Evolutionary conservation across 1,140 invertebrate species (phyloP).

Genomic region (Polyergus mexicanus): DNA sequence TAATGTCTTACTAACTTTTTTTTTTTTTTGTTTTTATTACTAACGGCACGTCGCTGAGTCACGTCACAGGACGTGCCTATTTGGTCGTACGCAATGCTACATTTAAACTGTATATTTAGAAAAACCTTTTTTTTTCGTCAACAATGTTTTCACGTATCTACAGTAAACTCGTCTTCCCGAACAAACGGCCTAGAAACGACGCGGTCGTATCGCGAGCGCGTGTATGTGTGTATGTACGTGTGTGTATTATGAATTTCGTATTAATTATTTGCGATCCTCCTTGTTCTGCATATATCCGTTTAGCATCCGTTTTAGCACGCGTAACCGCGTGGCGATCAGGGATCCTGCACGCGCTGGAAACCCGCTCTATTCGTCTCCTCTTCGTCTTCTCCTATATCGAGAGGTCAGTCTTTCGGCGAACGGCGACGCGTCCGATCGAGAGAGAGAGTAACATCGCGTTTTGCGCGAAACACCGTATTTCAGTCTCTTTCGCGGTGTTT

Average conservation of each 20-base stretch:
- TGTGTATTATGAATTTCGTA: conserved; percentile 17
- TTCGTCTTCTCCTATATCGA: not conserved
- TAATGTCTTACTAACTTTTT: conserved; percentile 75
- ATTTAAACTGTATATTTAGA: conserved; percentile 83
- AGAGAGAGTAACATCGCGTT: conserved; percentile 30
- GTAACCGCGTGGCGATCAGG: conserved; percentile 46
- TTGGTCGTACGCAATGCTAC: conserved; percentile 85
- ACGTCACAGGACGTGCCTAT: conserved; percentile 77
- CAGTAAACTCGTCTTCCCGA: conserved; percentile 79
- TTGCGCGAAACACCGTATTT: conserved; percentile 36
- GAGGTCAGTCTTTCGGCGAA: conserved; percentile 55
- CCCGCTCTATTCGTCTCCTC: conserved; percentile 15
- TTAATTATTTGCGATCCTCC: not conserved
- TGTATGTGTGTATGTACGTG: not conserved
- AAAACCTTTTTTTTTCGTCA: conserved; percentile 80
- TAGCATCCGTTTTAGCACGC: not conserved
- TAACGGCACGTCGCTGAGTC: conserved; percentile 78
- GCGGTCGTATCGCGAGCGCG: conserved; percentile 57
- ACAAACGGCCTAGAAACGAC: conserved; percentile 72
- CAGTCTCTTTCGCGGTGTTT: conserved; percentile 21
- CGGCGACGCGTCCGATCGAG: conserved; percentile 46
- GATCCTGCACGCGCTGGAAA: conserved; percentile 39
- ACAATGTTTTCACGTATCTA: conserved; percentile 83
- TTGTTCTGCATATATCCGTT: conserved; percentile 1
- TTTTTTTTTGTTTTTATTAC: conserved; percentile 76